Percentiles rank a stretch among this genome's conserved stretches.
Conservation (phyloP, 2,113 vertebrate genomes). For the Albula glossodonta region DNA sequence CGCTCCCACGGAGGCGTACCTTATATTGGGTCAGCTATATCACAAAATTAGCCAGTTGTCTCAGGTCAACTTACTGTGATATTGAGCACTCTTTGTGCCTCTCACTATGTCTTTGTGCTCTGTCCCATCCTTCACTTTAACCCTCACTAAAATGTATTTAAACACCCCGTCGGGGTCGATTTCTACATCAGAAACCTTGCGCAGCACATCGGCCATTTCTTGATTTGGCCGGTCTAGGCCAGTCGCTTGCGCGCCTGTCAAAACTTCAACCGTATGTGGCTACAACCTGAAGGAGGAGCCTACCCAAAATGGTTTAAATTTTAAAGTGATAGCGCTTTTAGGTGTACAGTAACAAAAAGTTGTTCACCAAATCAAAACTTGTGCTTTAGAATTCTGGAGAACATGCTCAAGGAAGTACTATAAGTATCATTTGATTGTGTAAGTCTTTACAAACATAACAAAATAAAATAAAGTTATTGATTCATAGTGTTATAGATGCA, state of each 20-base stretch:
- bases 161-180: conserved; percentile 82
- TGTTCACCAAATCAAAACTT: no score
- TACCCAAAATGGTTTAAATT: no score
- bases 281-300: no score
- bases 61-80: conserved; percentile 80
- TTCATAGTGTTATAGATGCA: no score
- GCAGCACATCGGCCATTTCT: conserved; percentile 65
- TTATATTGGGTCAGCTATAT: neutral
- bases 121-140: conserved; percentile 70
- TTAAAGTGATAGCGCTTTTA: no score
- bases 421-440: no score
- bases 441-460: no score
- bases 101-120: conserved; percentile 78
- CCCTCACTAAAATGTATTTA: conserved; percentile 82
- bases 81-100: conserved; percentile 80
- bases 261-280: conserved; percentile 5
- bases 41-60: neutral
- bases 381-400: no score
- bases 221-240: neutral
- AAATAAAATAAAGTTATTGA: no score
- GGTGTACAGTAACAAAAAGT: no score
- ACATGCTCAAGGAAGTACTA: no score
- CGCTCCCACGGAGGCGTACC: neutral
- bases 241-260: neutral
- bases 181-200: conserved; percentile 67